Evolutionary conservation across 2,888 invertebrate species (phyloP), one percentile per base, ranked within the genome.

Genomic region (Chrysodeixis includens): DNA sequence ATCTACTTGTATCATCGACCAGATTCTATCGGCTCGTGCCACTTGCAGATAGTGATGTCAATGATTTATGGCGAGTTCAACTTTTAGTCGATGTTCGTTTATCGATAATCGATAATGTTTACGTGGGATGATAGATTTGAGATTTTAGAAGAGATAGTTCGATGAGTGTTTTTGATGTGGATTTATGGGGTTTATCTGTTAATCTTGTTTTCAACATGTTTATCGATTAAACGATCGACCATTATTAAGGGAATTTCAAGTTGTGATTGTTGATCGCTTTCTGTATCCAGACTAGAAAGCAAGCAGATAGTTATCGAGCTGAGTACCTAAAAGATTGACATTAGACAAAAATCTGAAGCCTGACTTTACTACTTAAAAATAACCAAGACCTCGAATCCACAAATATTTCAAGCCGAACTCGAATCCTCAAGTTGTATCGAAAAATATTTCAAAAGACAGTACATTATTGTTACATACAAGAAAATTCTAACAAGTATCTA

Each of bases 21-120:
- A 88, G 94, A 94, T 94, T 86, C 79, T 90, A 94, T 94, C 94
- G 87, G 91, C 94, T 90, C 94, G 94, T 93, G 94, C 94, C 93
- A 92, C 92, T 93, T 93, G 93, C 92, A 88, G 81, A 63, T 89
- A 93, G 92, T 81, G 92, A 79, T 83, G 92, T 60, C 71, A 72
- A 68, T 70, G 69, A 76, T 74, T 66, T 62, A 63, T 70, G 58
- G 54, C 40, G n/a, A 62, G 64, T 65, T 67, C 59, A 57, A 59
- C 65, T 62, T 49, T 76, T 79, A 76, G 56, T 85, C 84, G 86
- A 85, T 86, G 70, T 70, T 79, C 9, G 46, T 16, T 10, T 56
- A 52, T 71, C 62, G 62, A 72, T 72, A 60, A 75, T 74, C 76
- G 70, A 72, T 72, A 60, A 46, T 40, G 18, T 8, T n/a, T 16